These are phyloP conservation scores for Merodon equestris DNA, from an alignment of 2,888 invertebrate genomes.

Conservation along the genomic window DNA sequence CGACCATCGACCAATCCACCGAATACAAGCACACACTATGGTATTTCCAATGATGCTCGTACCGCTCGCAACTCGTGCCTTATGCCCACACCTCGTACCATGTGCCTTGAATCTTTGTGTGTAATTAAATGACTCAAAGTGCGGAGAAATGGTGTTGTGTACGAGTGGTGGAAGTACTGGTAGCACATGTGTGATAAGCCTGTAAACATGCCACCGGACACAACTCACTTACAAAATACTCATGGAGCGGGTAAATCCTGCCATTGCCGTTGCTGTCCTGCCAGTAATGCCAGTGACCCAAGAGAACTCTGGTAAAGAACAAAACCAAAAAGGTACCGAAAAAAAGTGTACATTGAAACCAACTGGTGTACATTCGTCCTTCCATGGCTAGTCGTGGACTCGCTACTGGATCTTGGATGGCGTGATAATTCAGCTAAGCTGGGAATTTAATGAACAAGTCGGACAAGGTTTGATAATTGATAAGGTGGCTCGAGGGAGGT, in stretches of 20 bases:
- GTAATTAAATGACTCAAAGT: conserved; percentile 62
- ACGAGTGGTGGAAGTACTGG: conserved; percentile 36
- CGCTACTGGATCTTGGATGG: conserved; percentile 14
- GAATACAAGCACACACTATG: too few relatives aligned
- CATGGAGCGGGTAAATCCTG: conserved; percentile 21
- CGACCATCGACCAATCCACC: background rate
- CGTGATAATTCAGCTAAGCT: conserved; percentile 66
- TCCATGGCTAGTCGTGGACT: conserved; percentile 24
- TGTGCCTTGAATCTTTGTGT: conserved; percentile 45
- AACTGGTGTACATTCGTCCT: conserved; percentile 48
- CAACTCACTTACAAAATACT: conserved; percentile 52
- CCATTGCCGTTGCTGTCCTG: conserved; percentile 22
- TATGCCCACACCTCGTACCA: conserved; percentile 11
- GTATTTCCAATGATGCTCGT: background rate
- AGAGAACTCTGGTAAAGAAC: conserved; percentile 12
- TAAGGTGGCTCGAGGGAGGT: conserved; percentile 25
- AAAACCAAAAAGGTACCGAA: conserved; percentile 14
- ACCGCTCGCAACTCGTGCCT: background rate
- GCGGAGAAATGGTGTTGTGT: conserved; percentile 36
- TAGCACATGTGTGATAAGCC: conserved; percentile 68
- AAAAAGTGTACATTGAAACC: conserved; percentile 44
- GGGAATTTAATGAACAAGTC: conserved; percentile 64
- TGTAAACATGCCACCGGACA: conserved; percentile 66
- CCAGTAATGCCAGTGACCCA: too few relatives aligned
- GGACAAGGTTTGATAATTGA: conserved; percentile 66